Percentiles rank a stretch among this genome's conserved stretches.
These are phyloP conservation scores for Campylomormyrus tamandua DNA, from an alignment of 2,113 vertebrate species.

Conservation along the genomic window DNA sequence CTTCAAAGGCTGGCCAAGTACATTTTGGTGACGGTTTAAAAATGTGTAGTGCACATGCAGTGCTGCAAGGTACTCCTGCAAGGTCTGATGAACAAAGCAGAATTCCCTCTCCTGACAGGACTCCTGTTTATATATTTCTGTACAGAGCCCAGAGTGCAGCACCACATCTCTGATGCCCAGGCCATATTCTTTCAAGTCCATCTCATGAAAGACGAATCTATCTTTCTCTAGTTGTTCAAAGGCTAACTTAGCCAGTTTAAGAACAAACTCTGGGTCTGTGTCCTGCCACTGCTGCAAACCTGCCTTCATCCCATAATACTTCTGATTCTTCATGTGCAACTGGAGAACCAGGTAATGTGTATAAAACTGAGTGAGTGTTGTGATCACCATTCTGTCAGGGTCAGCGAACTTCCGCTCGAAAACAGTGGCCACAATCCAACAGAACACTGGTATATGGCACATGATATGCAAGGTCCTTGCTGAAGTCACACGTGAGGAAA, in stretches of 20 bases:
- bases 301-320: conserved; percentile 32
- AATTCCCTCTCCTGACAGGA: conserved; percentile 28
- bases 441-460: conserved; percentile 50
- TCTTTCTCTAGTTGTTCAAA: conserved; percentile 41
- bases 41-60: conserved; percentile 50
- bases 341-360: conserved; percentile 48
- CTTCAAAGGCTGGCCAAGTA: not conserved
- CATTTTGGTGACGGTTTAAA: conserved; percentile 38
- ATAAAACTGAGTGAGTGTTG: conserved; percentile 49
- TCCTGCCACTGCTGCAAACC: conserved; percentile 40
- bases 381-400: not conserved
- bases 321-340: conserved; percentile 51
- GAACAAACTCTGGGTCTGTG: conserved; percentile 27
- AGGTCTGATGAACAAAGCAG: conserved; percentile 47
- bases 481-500: conserved; percentile 42
- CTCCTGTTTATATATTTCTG: conserved; percentile 33
- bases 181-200: conserved; percentile 29
- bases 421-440: conserved; percentile 54
- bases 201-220: conserved; percentile 39
- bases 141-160: conserved; percentile 44
- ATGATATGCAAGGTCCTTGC: conserved; percentile 37
- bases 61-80: conserved; percentile 61
- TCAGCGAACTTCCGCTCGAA: conserved; percentile 30
- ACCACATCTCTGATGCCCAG: conserved; percentile 40
- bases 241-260: conserved; percentile 48